Evolutionary conservation across 2,888 invertebrate species (phyloP).

Genomic region (Caenorhabditis doughertyi): DNA sequence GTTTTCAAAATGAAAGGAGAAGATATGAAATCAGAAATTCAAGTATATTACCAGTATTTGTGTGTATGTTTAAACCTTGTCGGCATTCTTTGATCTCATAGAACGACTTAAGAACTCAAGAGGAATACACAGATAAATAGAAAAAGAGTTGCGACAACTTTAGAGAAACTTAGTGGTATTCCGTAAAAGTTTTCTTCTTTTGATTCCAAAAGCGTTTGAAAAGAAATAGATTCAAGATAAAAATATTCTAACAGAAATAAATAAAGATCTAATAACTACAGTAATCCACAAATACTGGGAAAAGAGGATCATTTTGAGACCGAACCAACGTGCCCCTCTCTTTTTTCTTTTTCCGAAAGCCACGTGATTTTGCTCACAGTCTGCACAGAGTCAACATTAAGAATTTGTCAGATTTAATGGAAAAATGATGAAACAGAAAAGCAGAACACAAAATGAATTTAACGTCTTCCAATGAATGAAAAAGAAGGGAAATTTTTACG

Average conservation of each 20-base stretch:
- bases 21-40: constrained; percentile 18
- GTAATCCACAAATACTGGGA: constrained; percentile 7
- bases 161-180: background rate
- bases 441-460: background rate
- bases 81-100: constrained; percentile 45
- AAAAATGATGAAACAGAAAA: background rate
- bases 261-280: no score
- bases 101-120: constrained; percentile 25
- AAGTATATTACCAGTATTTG: constrained; percentile 4
- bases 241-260: no score
- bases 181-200: background rate
- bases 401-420: background rate
- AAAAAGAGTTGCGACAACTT: background rate
- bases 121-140: background rate
- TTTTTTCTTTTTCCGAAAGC: constrained; percentile 2
- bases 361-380: constrained; percentile 24
- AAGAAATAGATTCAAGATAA: no score
- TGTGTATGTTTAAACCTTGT: constrained; percentile 30
- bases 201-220: no score
- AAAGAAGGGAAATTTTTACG: background rate
- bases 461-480: background rate
- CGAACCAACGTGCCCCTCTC: background rate
- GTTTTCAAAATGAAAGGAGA: constrained; percentile 6
- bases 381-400: constrained; percentile 20
- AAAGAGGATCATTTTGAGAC: constrained; percentile 19